A percentile compares a stretch with the other conserved stretches of the same genome.
Evolutionary conservation across 2,113 vertebrate species (phyloP).

Genomic region (Silurus meridionalis): DNA sequence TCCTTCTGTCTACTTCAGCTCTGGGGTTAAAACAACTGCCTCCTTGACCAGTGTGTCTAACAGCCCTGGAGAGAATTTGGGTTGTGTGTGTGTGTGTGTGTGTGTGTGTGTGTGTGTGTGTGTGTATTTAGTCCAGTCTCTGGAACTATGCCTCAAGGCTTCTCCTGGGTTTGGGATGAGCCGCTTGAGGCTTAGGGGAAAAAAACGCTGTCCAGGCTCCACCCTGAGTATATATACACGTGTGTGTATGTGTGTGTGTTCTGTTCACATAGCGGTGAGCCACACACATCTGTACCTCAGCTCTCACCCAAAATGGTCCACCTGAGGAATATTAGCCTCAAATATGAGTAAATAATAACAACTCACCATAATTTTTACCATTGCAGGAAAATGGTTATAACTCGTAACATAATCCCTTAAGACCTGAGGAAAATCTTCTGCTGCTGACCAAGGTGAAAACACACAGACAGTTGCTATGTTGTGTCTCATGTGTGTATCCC

Average conservation of each 20-base stretch:
- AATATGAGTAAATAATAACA: conserved; percentile 41
- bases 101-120: conserved; percentile 20
- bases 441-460: conserved; percentile 13
- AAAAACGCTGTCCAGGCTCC: conserved; percentile 30
- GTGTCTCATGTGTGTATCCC: neutral
- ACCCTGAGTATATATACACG: conserved; percentile 21
- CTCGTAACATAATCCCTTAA: conserved; percentile 47
- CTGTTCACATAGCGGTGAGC: conserved; percentile 47
- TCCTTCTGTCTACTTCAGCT: conserved; percentile 48
- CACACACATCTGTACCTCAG: conserved; percentile 56
- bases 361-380: conserved; percentile 30
- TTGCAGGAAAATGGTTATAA: conserved; percentile 8
- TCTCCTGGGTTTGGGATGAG: conserved; percentile 37
- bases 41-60: conserved; percentile 60
- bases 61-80: conserved; percentile 25
- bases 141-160: conserved; percentile 38
- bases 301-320: conserved; percentile 22
- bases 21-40: conserved; percentile 65
- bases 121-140: conserved; percentile 28
- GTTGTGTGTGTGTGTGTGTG: conserved; percentile 12
- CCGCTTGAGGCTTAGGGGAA: conserved; percentile 1
- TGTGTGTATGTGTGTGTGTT: conserved; percentile 29
- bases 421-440: conserved; percentile 46
- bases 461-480: conserved; percentile 1
- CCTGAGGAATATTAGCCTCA: conserved; percentile 18